Evolutionary conservation across 2,797 vertebrate species (phyloP).

Genomic region (Merluccius polli): DNA sequence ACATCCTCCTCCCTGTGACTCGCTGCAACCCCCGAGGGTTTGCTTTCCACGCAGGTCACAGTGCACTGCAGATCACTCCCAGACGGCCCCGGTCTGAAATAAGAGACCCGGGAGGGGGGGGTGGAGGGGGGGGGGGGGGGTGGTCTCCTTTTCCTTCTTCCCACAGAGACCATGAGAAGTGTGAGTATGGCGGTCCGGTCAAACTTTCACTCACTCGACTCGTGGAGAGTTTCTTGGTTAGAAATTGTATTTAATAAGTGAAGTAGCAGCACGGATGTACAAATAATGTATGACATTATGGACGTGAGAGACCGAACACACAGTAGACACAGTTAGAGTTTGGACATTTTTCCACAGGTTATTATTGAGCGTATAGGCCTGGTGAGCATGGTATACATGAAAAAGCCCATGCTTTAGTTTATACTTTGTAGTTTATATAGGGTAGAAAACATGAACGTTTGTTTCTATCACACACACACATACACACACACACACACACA

Average conservation of each 20-base stretch:
- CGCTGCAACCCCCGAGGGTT: conserved; percentile 57
- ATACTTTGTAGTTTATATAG: conserved; percentile 31
- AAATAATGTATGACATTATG: conserved; percentile 32
- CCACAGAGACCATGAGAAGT: conserved; percentile 25
- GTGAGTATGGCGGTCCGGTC: not conserved
- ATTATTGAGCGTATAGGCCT: conserved; percentile 32
- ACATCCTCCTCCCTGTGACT: conserved; percentile 70
- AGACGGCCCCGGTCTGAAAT: conserved; percentile 51
- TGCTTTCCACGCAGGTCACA: conserved; percentile 65
- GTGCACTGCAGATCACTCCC: conserved; percentile 68
- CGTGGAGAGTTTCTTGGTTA: not conserved
- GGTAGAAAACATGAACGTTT: conserved; percentile 52
- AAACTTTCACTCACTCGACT: not conserved
- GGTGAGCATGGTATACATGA: conserved; percentile 37
- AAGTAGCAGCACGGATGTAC: conserved; percentile 52
- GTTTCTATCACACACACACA: conserved; percentile 2
- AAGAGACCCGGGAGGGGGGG: conserved; percentile 2
- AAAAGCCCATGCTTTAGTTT: not conserved
- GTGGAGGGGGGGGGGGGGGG: not conserved
- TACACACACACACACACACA: conserved; percentile 9
- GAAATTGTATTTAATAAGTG: conserved; percentile 60
- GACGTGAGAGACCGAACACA: not conserved
- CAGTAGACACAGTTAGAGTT: conserved; percentile 26
- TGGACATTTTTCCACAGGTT: conserved; percentile 21
- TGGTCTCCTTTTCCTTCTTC: conserved; percentile 17